phyloP scores from a whole-genome alignment of 2,888 invertebrate species.

The Panopea generosa region DNA sequence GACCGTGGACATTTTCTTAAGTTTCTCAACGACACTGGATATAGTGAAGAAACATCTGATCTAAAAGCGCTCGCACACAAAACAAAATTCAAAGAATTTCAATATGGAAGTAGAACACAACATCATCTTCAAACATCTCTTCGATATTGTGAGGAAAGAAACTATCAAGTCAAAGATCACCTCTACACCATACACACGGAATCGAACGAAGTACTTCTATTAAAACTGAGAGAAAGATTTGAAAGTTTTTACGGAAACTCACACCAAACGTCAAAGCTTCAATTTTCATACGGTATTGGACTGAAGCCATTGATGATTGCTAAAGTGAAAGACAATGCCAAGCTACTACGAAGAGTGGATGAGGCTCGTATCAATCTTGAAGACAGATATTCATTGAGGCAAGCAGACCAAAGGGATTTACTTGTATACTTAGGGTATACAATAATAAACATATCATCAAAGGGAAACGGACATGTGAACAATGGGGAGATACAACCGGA shows the following conservation, averaged over 20 bases:
- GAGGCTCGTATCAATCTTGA: slow-evolving; percentile 21
- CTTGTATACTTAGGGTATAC: slow-evolving; percentile 29
- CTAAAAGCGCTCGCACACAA: too few species aligned
- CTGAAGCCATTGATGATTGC: slow-evolving; percentile 38
- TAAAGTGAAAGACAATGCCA: slow-evolving; percentile 1
- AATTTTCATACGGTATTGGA: slow-evolving; percentile 29
- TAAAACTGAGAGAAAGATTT: slow-evolving; percentile 31
- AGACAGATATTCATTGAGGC: background rate
- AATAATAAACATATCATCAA: slow-evolving; percentile 17
- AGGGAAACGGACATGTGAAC: slow-evolving; percentile 4
- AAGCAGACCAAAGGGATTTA: slow-evolving; percentile 27
- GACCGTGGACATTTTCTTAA: slow-evolving; percentile 4
- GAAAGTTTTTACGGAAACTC: slow-evolving; percentile 31
- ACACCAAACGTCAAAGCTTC: background rate
- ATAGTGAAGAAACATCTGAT: background rate
- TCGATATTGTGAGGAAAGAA: slow-evolving; percentile 33
- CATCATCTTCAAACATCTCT: slow-evolving; percentile 26
- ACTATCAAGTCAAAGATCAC: slow-evolving; percentile 40
- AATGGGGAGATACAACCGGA: background rate
- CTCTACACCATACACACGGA: slow-evolving; percentile 19
- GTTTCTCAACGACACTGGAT: slow-evolving; percentile 27
- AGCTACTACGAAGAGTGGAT: slow-evolving; percentile 15
- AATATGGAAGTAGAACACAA: slow-evolving; percentile 6
- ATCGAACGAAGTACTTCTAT: slow-evolving; percentile 19
- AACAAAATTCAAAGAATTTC: too few species aligned